Base-by-base conservation (phyloP, 2,797 vertebrate species). In the Tragelaphus oryx region DNA sequence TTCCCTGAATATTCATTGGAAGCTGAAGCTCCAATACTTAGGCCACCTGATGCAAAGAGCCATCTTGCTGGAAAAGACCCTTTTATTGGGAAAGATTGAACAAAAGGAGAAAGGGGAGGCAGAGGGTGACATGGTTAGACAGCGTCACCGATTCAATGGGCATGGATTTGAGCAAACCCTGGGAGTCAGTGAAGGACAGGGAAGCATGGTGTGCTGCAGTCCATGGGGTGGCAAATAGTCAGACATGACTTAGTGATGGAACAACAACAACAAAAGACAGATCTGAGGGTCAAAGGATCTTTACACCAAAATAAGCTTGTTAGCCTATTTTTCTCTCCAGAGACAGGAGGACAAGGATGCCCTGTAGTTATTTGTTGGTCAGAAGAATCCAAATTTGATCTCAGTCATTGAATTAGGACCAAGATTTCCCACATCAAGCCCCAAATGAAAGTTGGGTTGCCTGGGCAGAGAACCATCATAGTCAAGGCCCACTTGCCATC, bases 391-490 rank as follows among this genome's bases (percentile, higher is more conserved):
- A 88, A 89, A 95, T 75, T 92, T 82, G 22, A 6, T 93, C 79
- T 90, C 52, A 81, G 46, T 87, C 79, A 89, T 86, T 96, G 96
- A 96, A 89, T 48, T 81, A 60, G 93, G 37, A 93, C 68, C 28
- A 80, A 90, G n/a, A 79, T 86, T 74, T 90, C 28, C 60, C 8
- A 81, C 33, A 18, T 55, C 20, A 82, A 91, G 46, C 71, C 84
- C 65, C 54, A 74, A 79, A 13, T 33, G 30, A 91, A 89, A 92
- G 24, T 44, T 44, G 20, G 46, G 37, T 60, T 37, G 87, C 81
- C 24, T 60, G 75, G 30, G 52, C 68, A 90, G 41, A 91, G 62
- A 86, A 85, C 85, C n/a, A 14, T 87, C 54, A 59, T 18, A 74
- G 54, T 57, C 74, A 76, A 93, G 87, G 50, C 91, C 88, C 71